Conservation (phyloP, 2,888 invertebrate species). For the Scaptomyza reducta region DNA sequence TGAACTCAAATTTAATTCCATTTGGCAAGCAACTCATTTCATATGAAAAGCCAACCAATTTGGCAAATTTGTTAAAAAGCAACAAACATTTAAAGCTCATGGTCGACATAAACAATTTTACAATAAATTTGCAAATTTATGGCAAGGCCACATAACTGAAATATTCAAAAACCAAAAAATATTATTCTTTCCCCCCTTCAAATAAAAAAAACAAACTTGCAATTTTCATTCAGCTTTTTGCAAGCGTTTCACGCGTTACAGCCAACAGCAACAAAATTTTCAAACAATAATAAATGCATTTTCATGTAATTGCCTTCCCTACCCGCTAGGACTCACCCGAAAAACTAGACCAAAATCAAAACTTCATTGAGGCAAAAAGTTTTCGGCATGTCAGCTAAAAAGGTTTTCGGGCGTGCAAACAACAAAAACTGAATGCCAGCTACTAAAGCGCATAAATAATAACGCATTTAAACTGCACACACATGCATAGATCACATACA, state of each 20-base stretch:
- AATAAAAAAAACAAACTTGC: conserved; percentile 15
- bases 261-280: conserved; percentile 29
- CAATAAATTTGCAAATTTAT: conserved; percentile 31
- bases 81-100: conserved; percentile 31
- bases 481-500: not conserved
- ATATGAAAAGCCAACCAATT: conserved; percentile 43
- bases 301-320: conserved; percentile 62
- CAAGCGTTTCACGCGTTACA: conserved; percentile 40
- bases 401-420: conserved; percentile 34
- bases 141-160: conserved; percentile 32
- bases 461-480: conserved; percentile 57
- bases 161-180: not conserved
- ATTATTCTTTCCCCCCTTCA: not conserved
- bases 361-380: conserved; percentile 65
- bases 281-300: conserved; percentile 67
- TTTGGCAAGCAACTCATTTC: conserved; percentile 22
- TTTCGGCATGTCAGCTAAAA: conserved; percentile 69
- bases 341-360: conserved; percentile 56
- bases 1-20: conserved; percentile 31
- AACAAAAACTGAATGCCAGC: conserved; percentile 35
- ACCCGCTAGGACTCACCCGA: not conserved
- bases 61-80: conserved; percentile 12
- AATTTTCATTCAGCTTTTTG: conserved; percentile 27
- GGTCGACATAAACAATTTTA: conserved; percentile 33
- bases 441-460: conserved; percentile 71